Conservation (phyloP, 1,140 invertebrate genomes). For the Ooceraea biroi region DNA sequence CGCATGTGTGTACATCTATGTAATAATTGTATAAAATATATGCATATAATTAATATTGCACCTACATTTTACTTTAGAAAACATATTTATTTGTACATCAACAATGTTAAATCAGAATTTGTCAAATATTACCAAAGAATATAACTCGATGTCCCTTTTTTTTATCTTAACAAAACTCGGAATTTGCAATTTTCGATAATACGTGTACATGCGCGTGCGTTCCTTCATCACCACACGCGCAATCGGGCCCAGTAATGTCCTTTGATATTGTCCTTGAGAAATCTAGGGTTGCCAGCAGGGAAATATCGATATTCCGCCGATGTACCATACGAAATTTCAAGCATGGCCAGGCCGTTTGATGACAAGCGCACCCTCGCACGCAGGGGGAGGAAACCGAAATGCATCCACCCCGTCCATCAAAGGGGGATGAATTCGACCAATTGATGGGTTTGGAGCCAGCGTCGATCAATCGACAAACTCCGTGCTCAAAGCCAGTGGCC, state of each 20-base stretch:
- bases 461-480: conserved; percentile 79
- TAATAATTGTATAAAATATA: not conserved
- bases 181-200: conserved; percentile 10
- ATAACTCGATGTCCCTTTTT: conserved; percentile 1
- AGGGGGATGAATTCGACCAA: conserved; percentile 79
- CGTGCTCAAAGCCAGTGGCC: conserved; percentile 68
- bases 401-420: conserved; percentile 70
- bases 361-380: conserved; percentile 76
- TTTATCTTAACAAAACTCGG: not conserved
- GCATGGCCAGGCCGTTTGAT: conserved; percentile 80
- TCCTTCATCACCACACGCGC: conserved; percentile 39
- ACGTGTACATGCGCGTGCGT: not conserved
- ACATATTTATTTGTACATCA: not conserved
- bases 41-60: not conserved
- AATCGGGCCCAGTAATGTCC: conserved; percentile 55
- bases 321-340: conserved; percentile 78
- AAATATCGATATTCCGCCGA: conserved; percentile 77
- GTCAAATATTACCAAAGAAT: not conserved
- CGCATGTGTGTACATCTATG: not conserved
- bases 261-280: conserved; percentile 76
- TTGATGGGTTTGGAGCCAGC: conserved; percentile 73
- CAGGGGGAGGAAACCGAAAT: conserved; percentile 77
- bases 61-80: conserved; percentile 1
- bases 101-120: not conserved
- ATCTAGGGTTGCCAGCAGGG: conserved; percentile 60